Conservation (phyloP, 2,113 vertebrate species). For the Pseudorasbora parva region DNA sequence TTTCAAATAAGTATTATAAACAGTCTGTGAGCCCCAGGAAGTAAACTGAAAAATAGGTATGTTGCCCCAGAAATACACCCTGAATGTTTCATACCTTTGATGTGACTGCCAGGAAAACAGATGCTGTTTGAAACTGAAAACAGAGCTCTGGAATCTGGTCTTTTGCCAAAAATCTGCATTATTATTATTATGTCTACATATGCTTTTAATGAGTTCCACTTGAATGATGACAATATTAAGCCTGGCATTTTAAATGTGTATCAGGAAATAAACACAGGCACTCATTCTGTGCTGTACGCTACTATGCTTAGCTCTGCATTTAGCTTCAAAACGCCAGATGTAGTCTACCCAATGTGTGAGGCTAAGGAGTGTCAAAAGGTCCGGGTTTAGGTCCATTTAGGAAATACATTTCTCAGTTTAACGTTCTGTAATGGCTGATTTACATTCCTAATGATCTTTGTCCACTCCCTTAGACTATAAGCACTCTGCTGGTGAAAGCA, state of each 20-base stretch:
- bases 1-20: not conserved
- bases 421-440: not conserved
- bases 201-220: constrained; percentile 60
- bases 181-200: constrained; percentile 63
- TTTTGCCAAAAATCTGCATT: constrained; percentile 53
- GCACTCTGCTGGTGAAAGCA: constrained; percentile 73
- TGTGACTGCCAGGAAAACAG: constrained; percentile 64
- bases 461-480: constrained; percentile 73
- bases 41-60: constrained; percentile 51
- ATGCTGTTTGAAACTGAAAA: constrained; percentile 65
- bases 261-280: constrained; percentile 58
- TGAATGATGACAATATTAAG: constrained; percentile 58
- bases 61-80: constrained; percentile 64
- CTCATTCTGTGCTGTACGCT: constrained; percentile 42
- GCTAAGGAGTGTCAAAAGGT: constrained; percentile 39
- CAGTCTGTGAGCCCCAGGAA: constrained; percentile 55
- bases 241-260: constrained; percentile 65
- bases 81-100: constrained; percentile 63
- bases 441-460: constrained; percentile 35
- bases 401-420: not conserved
- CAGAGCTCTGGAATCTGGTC: constrained; percentile 63
- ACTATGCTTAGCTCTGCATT: constrained; percentile 21
- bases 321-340: constrained; percentile 67
- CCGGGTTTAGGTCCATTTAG: too few relatives aligned
- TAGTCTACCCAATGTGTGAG: constrained; percentile 57